These are phyloP conservation scores for Phoronis australis DNA, from an alignment of 2,888 invertebrate species.

Conservation along the genomic window DNA sequence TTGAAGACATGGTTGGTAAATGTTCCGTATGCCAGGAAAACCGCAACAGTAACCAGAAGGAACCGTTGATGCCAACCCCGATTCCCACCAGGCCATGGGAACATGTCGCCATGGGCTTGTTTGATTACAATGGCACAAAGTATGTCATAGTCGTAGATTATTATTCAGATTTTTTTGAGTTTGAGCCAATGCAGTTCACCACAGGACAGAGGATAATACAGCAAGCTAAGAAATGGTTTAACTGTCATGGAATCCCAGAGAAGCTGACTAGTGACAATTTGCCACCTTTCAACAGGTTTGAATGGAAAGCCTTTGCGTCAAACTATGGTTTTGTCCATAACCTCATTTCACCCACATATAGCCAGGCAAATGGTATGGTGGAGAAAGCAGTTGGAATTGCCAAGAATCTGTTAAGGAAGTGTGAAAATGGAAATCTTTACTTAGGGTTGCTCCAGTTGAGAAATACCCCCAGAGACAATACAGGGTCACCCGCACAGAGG, in stretches of 20 bases:
- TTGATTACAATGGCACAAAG: conserved; percentile 8
- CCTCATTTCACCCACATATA: conserved; percentile 4
- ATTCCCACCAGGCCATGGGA: conserved; percentile 8
- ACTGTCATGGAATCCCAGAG: conserved; percentile 8
- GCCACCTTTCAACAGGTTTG: conserved; percentile 9
- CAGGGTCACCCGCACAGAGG: conserved; percentile 10
- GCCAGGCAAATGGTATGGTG: conserved; percentile 11
- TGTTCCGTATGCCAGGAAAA: neutral
- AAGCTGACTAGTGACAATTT: conserved; percentile 9
- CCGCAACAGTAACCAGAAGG: neutral
- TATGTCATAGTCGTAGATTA: conserved; percentile 9
- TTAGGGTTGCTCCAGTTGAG: conserved; percentile 8
- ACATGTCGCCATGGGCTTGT: conserved; percentile 9
- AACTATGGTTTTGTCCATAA: conserved; percentile 5
- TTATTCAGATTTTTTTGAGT: conserved; percentile 12
- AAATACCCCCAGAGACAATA: conserved; percentile 10
- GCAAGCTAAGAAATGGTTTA: conserved; percentile 10
- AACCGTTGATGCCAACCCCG: conserved; percentile 1
- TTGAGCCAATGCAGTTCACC: neutral
- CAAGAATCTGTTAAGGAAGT: conserved; percentile 7
- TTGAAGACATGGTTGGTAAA: conserved; percentile 2
- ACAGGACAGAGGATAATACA: neutral
- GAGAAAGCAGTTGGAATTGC: conserved; percentile 13
- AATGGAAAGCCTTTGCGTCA: conserved; percentile 7
- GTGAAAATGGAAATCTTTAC: conserved; percentile 3